Percentiles rank a stretch among this genome's conserved stretches.
phyloP scores from a whole-genome alignment of 2,113 vertebrate genomes.

The Ornithorhynchus anatinus region DNA sequence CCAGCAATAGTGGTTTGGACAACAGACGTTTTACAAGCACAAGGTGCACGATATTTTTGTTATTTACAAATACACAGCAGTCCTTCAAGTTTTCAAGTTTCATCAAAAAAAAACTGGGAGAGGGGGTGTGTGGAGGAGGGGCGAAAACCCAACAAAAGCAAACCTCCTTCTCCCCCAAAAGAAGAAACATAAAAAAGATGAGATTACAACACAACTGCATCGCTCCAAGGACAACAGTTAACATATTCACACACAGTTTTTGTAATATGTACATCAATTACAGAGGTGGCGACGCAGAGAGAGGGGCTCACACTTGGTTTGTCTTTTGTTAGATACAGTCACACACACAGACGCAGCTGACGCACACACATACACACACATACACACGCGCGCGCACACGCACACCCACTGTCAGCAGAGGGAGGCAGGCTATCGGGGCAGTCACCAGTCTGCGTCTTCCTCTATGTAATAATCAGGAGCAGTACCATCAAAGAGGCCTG shows the following conservation, averaged over 20 bases:
- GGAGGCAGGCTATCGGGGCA: slow-evolving; percentile 66
- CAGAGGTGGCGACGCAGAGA: slow-evolving; percentile 59
- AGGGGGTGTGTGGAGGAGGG: background rate
- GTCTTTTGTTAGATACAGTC: background rate
- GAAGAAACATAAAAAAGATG: slow-evolving; percentile 70
- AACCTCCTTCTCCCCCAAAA: slow-evolving; percentile 50
- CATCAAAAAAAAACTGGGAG: slow-evolving; percentile 75
- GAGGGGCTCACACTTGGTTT: background rate
- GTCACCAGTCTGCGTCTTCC: slow-evolving; percentile 99
- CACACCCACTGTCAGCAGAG: slow-evolving; percentile 15
- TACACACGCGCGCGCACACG: slow-evolving; percentile 18
- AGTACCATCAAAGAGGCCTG: slow-evolving; percentile 95
- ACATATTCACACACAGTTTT: slow-evolving; percentile 76
- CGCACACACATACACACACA: background rate
- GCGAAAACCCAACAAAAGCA: slow-evolving; percentile 45
- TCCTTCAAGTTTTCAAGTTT: slow-evolving; percentile 98
- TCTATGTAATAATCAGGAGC: slow-evolving; percentile 98
- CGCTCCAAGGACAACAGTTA: slow-evolving; percentile 76
- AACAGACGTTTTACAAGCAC: slow-evolving; percentile 89
- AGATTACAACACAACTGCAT: slow-evolving; percentile 76
- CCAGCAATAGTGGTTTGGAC: slow-evolving; percentile 76
- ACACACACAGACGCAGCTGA: slow-evolving; percentile 1
- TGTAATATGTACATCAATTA: slow-evolving; percentile 79
- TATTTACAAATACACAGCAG: slow-evolving; percentile 98
- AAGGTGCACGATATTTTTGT: slow-evolving; percentile 84